A percentile compares a stretch with the other conserved stretches of the same genome.
Conservation (phyloP, 2,888 invertebrate genomes). For the Augochlorella aurata region DNA sequence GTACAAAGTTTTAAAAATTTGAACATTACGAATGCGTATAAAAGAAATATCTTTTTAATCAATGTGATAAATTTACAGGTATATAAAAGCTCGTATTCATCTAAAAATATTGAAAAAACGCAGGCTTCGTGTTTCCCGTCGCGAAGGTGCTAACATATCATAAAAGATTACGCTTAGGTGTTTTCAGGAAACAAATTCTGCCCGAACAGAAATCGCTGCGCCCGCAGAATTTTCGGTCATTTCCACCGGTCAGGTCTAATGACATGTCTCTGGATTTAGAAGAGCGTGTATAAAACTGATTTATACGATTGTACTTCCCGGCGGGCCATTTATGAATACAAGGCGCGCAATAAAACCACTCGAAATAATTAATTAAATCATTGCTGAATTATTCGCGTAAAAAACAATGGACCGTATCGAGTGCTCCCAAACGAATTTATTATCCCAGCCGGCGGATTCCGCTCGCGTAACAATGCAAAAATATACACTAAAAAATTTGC, state of each 20-base stretch:
- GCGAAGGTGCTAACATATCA: no score
- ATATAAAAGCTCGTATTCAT: no score
- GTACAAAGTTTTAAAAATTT: no score
- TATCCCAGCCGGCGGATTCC: background rate
- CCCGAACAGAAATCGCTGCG: background rate
- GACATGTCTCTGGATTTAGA: background rate
- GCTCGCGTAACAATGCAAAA: conserved; percentile 7
- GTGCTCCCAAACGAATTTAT: conserved; percentile 5
- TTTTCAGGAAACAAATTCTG: background rate
- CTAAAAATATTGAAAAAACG: no score
- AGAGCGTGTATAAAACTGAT: conserved; percentile 1
- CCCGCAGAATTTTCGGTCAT: background rate
- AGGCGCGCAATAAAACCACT: background rate
- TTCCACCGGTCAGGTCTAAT: background rate
- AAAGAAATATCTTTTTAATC: no score
- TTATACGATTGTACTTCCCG: background rate
- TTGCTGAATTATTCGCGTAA: conserved; percentile 10
- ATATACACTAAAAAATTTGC: conserved; percentile 44
- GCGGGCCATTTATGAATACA: conserved; percentile 3
- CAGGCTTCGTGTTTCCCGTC: no score
- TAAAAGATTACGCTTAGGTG: background rate
- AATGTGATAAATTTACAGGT: no score
- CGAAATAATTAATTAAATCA: conserved; percentile 14
- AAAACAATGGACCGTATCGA: conserved; percentile 14
- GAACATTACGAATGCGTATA: no score